Percentiles rank a stretch among this genome's conserved stretches.
These are phyloP conservation scores for Anabas testudineus DNA, from an alignment of 2,797 vertebrate species.

Conservation along the genomic window DNA sequence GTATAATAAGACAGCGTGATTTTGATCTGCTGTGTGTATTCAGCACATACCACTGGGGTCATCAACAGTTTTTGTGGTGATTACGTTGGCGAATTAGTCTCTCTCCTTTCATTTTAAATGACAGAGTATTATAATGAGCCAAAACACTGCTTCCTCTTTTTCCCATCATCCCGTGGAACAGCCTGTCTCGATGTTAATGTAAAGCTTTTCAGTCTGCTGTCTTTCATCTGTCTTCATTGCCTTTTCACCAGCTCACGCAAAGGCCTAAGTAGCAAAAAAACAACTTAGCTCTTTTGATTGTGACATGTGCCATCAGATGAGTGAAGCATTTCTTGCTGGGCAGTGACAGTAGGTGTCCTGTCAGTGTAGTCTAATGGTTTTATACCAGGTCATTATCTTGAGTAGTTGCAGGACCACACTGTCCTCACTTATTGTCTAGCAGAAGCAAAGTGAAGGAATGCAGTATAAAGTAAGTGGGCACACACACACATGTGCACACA, in stretches of 20 bases:
- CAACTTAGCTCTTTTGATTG: constrained; percentile 7
- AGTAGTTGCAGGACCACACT: constrained; percentile 29
- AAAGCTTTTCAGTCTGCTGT: constrained; percentile 12
- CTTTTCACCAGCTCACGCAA: constrained; percentile 17
- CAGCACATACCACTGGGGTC: constrained; percentile 17
- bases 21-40: constrained; percentile 35
- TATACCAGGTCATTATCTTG: constrained; percentile 32
- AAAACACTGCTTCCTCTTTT: constrained; percentile 33
- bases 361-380: constrained; percentile 28
- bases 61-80: constrained; percentile 24
- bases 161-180: neutral
- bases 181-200: constrained; percentile 10
- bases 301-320: constrained; percentile 33
- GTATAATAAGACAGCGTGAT: constrained; percentile 22
- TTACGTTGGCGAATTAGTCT: constrained; percentile 34
- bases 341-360: constrained; percentile 1
- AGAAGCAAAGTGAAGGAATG: constrained; percentile 41
- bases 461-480: constrained; percentile 12
- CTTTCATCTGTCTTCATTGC: constrained; percentile 15
- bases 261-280: constrained; percentile 20
- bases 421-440: constrained; percentile 15
- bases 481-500: constrained; percentile 14
- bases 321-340: constrained; percentile 7
- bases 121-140: constrained; percentile 26
- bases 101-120: constrained; percentile 30